Evolutionary conservation across 2,888 invertebrate genomes (phyloP), one percentile per base, ranked within the genome.

Genomic region (Phengaris alcon): DNA sequence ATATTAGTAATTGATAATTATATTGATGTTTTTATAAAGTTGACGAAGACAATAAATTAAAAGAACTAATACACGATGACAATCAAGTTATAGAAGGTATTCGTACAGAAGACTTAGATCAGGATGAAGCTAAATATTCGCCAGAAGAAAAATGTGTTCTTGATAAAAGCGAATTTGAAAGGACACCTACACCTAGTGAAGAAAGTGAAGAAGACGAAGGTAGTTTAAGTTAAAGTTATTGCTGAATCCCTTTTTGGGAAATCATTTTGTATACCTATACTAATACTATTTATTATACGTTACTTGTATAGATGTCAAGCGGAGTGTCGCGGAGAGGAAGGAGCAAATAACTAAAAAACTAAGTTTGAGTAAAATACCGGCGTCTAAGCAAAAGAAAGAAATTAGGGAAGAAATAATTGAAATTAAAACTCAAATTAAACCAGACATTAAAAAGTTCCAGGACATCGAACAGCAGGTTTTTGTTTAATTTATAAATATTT

Each of bases 71-170:
- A 51, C 87, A 88, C 59, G 91, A 92, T 77, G 90, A 90, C 51
- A 86, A 90, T 59, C 87, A 88, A 79, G 87, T 90, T 57, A 81
- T 87, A 68, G 93, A 93, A 78, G 86, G 87, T 10, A 81, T 84
- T n/a, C 84, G 83, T 75, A 92, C 92, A 73, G 86, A 86, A 13
- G 93, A 93, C 79, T 85, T 90, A 57, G 93, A 93, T 79, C 93
- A 92, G 78, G 96, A 96, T 81, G 96, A 97, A 87, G 94, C 95
- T 52, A 97, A 97, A 86, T 97, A 97, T 85, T 96, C 96, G 0
- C 97, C 96, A 0, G 97, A 97, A 89, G 97, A 97, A 82, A 97
- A 97, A 84, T 95, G 95, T 2, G 92, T 96, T 6, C 93, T 95
- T 76, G 96, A 96, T 73, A 95, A 96, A 78, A 95, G 95, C 83